Conservation (phyloP, 2,797 vertebrate genomes). For the Carapus acus region DNA sequence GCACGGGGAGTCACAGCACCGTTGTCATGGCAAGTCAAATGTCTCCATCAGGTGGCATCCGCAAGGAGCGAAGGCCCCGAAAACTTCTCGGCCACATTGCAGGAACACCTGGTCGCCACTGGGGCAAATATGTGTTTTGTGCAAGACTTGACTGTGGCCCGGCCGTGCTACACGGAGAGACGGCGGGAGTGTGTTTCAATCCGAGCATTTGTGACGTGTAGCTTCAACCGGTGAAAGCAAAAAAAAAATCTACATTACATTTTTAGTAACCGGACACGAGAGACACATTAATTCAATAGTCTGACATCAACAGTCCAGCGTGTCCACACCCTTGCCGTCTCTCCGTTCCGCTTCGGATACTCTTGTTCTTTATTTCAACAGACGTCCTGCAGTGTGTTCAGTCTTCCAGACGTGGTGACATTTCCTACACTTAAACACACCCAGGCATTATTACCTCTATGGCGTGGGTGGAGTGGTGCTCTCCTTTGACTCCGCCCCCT, state of each 20-base stretch:
- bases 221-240: slow-evolving; percentile 62
- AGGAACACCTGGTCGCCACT: slow-evolving; percentile 10
- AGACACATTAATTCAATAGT: slow-evolving; percentile 10
- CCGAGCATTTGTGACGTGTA: slow-evolving; percentile 79
- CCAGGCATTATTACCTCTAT: slow-evolving; percentile 32
- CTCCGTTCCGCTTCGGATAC: neutral
- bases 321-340: slow-evolving; percentile 23
- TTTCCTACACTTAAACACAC: slow-evolving; percentile 53
- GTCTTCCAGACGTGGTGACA: slow-evolving; percentile 13
- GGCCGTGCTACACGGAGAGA: too few relatives aligned
- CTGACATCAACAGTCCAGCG: slow-evolving; percentile 8
- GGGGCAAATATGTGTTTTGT: neutral
- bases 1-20: slow-evolving; percentile 50
- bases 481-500: too few relatives aligned
- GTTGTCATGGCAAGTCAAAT: slow-evolving; percentile 23
- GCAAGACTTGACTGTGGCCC: too few relatives aligned
- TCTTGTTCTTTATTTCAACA: slow-evolving; percentile 3
- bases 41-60: slow-evolving; percentile 23
- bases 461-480: too few relatives aligned
- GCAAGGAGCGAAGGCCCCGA: slow-evolving; percentile 40
- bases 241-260: slow-evolving; percentile 25
- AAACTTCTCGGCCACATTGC: slow-evolving; percentile 19
- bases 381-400: slow-evolving; percentile 30
- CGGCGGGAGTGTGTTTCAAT: too few relatives aligned
- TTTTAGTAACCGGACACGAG: slow-evolving; percentile 28